These are phyloP conservation scores for pig (Sus scrofa) DNA, from an alignment of 2,113 vertebrate genomes.

Conservation along the genomic window T2T-Sscrofa CM000814.6:74861501-74862000, in stretches of 20 bases:
- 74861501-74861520: not conserved
- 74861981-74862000: not conserved
- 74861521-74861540: not conserved
- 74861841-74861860: not conserved
- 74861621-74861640: not conserved
- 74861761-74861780: not conserved
- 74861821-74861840: not conserved
- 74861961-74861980: not conserved
- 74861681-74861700: too few relatives aligned
- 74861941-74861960: not conserved
- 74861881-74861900: not conserved
- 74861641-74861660: not conserved
- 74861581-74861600: not conserved
- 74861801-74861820: not conserved
- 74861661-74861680: too few relatives aligned
- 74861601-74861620: not conserved
- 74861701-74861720: not conserved
- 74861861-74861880: not conserved
- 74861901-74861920: not conserved
- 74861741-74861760: not conserved
- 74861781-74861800: not conserved
- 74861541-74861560: not conserved
- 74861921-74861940: not conserved
- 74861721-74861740: not conserved
- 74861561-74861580: too few relatives aligned